These are phyloP conservation scores for Ferdinandea cuprea DNA, from an alignment of 2,888 invertebrate species.

Conservation along the genomic window DNA sequence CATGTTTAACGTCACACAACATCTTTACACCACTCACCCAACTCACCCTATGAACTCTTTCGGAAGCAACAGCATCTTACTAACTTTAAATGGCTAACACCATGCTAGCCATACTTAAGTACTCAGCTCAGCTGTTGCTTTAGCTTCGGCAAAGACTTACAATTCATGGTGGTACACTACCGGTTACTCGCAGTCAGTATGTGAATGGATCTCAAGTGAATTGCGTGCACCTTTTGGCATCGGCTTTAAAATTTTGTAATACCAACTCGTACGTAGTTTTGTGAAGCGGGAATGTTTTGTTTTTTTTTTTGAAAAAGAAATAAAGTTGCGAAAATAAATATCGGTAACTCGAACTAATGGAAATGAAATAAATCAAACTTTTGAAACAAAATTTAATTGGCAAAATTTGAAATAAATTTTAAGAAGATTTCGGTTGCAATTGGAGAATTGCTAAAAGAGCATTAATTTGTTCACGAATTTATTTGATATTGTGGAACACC, in stretches of 20 bases:
- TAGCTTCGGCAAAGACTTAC: slow-evolving; percentile 29
- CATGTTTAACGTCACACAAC: neutral
- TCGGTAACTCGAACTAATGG: slow-evolving; percentile 3
- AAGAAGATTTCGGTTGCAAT: neutral
- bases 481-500: slow-evolving; percentile 13
- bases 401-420: slow-evolving; percentile 26
- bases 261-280: slow-evolving; percentile 11
- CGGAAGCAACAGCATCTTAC: slow-evolving; percentile 23
- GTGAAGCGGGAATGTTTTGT: slow-evolving; percentile 33
- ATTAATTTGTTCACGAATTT: slow-evolving; percentile 7
- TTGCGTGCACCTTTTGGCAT: slow-evolving; percentile 37
- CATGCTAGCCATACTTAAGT: slow-evolving; percentile 11
- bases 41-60: slow-evolving; percentile 34
- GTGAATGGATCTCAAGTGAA: slow-evolving; percentile 68
- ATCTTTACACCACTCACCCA: neutral
- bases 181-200: slow-evolving; percentile 63
- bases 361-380: slow-evolving; percentile 14
- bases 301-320: slow-evolving; percentile 37
- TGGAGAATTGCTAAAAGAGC: neutral
- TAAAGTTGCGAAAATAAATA: slow-evolving; percentile 39
- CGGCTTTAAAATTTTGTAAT: slow-evolving; percentile 47
- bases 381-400: slow-evolving; percentile 18
- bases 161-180: slow-evolving; percentile 54
- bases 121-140: slow-evolving; percentile 22
- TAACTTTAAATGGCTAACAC: slow-evolving; percentile 18